Base-by-base conservation (phyloP, 2,113 vertebrate genomes). In the Malurus alboscapulatus region DNA sequence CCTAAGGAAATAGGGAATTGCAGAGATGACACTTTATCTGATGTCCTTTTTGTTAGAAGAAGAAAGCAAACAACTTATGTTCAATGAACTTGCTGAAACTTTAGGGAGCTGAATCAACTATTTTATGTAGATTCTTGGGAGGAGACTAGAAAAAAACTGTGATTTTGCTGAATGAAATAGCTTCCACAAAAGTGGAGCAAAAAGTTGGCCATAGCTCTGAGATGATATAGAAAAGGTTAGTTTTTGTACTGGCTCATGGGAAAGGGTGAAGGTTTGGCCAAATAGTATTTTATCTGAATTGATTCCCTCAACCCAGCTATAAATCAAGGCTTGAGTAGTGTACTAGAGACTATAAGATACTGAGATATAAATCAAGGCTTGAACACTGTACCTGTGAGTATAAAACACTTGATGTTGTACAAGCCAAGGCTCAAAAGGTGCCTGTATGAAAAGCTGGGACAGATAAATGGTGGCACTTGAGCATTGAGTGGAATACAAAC, bases 381-480 rank as follows among this genome's bases (percentile, higher is more conserved):
- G 67, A 88, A 25, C 77, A 87, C 73, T 90, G 79, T 92, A 94
- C 95, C 93, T 96, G 92, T 90, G 87, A 94, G 92, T 94, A 94
- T 94, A 96, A 96, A 95, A 94, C 80, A 85, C 78, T 94, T 73
- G 90, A 93, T 91, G 89, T 72, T 82, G 85, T 71, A 69, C 75
- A 89, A 92, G 82, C 76, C 82, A 84, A 89, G 89, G 74, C 87
- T 87, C 90, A 87, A 61, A 85, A 89, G 54, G 44, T 87, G 79
- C 86, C 92, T 79, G 14, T 50, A 32, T 90, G 77, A 86, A 92
- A 94, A 92, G 79, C 80, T 29, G 34, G 72, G 72, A 58, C 59
- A 96, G 90, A 95, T 94, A 93, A 96, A 97, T 95, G 85, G 72
- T 89, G 74, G 72, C 78, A 71, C 72, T 87, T 77, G 87, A 93